Evolutionary conservation across 2,888 invertebrate species (phyloP).

Genomic region (Drosophila falleni): DNA sequence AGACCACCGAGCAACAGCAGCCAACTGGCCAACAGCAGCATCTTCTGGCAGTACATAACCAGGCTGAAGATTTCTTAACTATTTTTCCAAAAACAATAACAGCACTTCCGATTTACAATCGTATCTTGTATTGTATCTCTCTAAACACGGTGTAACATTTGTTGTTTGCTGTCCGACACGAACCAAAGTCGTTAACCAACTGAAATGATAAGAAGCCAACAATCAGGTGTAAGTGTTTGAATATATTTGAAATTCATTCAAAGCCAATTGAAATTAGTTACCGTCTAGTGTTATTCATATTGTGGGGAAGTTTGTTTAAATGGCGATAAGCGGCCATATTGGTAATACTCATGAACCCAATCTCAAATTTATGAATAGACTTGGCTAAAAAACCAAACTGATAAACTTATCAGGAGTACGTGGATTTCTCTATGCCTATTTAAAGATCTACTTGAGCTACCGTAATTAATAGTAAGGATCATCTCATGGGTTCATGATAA

Average conservation of each 20-base stretch:
- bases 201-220: constrained; percentile 46
- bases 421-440: constrained; percentile 3
- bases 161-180: constrained; percentile 18
- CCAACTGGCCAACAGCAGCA: constrained; percentile 72
- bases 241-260: constrained; percentile 17
- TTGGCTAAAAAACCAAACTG: constrained; percentile 7
- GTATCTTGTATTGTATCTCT: constrained; percentile 18
- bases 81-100: neutral
- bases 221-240: constrained; percentile 5
- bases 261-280: constrained; percentile 15
- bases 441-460: neutral
- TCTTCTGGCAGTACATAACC: constrained; percentile 74
- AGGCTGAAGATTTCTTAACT: constrained; percentile 18
- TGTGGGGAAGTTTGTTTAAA: constrained; percentile 40
- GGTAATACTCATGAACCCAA: constrained; percentile 8
- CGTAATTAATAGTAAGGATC: neutral
- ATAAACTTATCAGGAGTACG: constrained; percentile 43
- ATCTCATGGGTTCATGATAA: neutral
- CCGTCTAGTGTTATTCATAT: constrained; percentile 1
- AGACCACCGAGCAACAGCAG: constrained; percentile 71
- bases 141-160: constrained; percentile 32
- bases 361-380: constrained; percentile 28
- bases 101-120: constrained; percentile 13
- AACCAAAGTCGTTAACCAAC: constrained; percentile 36
- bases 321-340: constrained; percentile 56